Evolutionary conservation across 2,797 vertebrate species (phyloP).

Genomic region (Mormyrus hasselquistii): DNA sequence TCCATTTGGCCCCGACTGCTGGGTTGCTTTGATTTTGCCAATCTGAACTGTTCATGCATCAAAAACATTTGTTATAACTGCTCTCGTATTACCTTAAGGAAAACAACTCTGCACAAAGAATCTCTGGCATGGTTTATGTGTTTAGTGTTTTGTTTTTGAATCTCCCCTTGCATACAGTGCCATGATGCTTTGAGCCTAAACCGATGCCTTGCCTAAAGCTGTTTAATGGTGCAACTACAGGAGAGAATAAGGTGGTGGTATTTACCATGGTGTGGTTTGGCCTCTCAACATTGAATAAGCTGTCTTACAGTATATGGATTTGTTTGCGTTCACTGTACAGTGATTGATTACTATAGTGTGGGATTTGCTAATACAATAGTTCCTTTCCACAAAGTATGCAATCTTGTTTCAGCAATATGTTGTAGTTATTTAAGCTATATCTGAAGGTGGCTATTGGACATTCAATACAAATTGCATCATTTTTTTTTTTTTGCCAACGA

Average conservation of each 20-base stretch:
- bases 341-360: conserved; percentile 21
- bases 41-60: conserved; percentile 34
- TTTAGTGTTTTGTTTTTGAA: conserved; percentile 18
- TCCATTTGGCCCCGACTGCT: conserved; percentile 15
- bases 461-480: neutral
- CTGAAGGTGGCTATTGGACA: conserved; percentile 1
- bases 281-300: conserved; percentile 33
- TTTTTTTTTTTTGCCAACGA: neutral
- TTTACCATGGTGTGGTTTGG: conserved; percentile 23
- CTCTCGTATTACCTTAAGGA: conserved; percentile 42
- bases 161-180: conserved; percentile 50
- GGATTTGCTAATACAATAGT: conserved; percentile 16
- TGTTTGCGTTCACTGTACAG: conserved; percentile 14
- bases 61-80: conserved; percentile 46
- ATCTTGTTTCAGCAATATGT: conserved; percentile 21
- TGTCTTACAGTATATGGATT: conserved; percentile 16
- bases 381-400: conserved; percentile 4
- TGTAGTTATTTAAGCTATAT: conserved; percentile 16
- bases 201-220: conserved; percentile 50
- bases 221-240: conserved; percentile 44
- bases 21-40: conserved; percentile 20
- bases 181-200: conserved; percentile 57
- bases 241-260: conserved; percentile 24
- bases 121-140: conserved; percentile 29
- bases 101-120: conserved; percentile 54